Evolutionary conservation across 2,113 vertebrate genomes (phyloP).

Genomic region (Caretta caretta): DNA sequence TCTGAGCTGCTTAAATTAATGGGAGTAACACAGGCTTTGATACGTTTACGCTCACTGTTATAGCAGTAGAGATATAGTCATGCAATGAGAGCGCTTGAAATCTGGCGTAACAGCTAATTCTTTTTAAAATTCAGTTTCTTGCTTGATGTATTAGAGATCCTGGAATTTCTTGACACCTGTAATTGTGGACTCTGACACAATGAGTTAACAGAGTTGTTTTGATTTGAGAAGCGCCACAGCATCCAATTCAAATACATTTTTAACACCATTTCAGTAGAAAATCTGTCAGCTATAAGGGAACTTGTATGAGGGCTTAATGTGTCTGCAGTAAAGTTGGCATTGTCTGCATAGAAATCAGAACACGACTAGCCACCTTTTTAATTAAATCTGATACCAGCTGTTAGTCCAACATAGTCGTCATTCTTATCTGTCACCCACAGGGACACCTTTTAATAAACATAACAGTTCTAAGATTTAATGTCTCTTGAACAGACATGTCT

Average conservation of each 20-base stretch:
- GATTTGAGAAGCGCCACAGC: neutral
- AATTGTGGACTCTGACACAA: neutral
- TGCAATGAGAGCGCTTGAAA: neutral
- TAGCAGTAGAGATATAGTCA: neutral
- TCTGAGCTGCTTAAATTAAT: neutral
- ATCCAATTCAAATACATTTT: neutral
- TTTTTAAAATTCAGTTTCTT: neutral
- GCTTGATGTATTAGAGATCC: neutral
- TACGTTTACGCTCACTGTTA: neutral
- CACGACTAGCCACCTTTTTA: neutral
- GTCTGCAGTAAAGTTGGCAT: neutral
- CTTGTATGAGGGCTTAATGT: neutral
- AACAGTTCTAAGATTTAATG: neutral
- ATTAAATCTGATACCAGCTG: slow-evolving; percentile 54
- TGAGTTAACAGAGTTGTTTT: neutral
- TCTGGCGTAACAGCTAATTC: neutral
- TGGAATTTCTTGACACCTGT: neutral
- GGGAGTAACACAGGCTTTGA: neutral
- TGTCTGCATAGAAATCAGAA: neutral
- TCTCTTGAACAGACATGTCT: neutral
- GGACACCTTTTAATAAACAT: neutral
- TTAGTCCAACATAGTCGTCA: slow-evolving; percentile 2
- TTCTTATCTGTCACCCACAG: neutral
- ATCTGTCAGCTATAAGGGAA: neutral
- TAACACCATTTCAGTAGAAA: neutral